Evolutionary conservation across 1,140 invertebrate species (phyloP), one percentile per base, ranked within the genome.

Genomic region (Ips typographus): DNA sequence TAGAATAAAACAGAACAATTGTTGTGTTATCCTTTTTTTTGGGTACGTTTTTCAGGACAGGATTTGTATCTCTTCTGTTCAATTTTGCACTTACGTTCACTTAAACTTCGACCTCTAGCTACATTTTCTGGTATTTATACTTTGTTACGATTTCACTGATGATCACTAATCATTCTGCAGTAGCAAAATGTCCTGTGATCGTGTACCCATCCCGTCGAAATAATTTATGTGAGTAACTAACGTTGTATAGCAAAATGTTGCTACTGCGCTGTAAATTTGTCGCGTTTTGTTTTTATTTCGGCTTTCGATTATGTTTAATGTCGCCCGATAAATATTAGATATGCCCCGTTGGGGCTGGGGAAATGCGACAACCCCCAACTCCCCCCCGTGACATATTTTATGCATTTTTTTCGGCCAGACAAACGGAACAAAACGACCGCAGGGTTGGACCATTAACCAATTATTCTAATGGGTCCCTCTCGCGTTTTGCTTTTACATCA

Each of bases 301-400:
- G 53, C 53, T 38, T 56, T 56, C 53, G 53, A 56, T 56, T 56
- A 56, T 56, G 53, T 56, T 56, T 56, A 56, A 56, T 56, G 53
- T 37, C 47, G 22, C 3, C 7, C 53, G 39, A 56, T 56, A 56
- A 56, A 56, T 56, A 56, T 56, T 56, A 56, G 53, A 56, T 56
- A 56, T 56, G 53, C 22, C 22, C 37, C 37, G 53, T 37, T 56
- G 53, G 7, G 53, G 7, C 37, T n/a, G 7, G 53, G 53, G 8
- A 2, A 4, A 49, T 49, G 44, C 44, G 44, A 49, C 44, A 49
- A 36, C 38, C 7, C 2, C 53, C 53, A 7, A 37, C 38, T n/a
- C 2, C 53, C 53, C 38, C 22, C 53, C n/a, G 6, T 56, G 22
- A 56, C 53, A 56, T 56, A 56, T 56, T 56, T 56, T 56, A 56